These are phyloP conservation scores for Aphrophora alni DNA, from an alignment of 2,888 invertebrate genomes.

Conservation along the genomic window DNA sequence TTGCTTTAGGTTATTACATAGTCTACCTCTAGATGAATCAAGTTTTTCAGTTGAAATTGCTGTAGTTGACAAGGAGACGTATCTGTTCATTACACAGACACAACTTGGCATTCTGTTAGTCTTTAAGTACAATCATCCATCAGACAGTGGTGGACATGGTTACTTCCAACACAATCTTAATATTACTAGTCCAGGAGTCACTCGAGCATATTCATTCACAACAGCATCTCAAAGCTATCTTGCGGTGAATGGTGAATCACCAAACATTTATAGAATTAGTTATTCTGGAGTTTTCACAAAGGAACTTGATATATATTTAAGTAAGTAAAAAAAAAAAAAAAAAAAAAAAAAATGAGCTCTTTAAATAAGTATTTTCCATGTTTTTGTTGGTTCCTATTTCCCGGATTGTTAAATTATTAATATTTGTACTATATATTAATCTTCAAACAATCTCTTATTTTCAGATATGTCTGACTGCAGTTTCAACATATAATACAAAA, in stretches of 20 bases:
- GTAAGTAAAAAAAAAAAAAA: neutral
- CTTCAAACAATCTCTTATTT: no score
- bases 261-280: neutral
- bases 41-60: neutral
- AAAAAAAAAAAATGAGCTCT: no score
- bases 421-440: no score
- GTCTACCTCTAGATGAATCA: neutral
- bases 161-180: neutral
- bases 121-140: neutral
- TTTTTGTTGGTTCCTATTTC: no score
- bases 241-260: neutral
- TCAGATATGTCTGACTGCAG: no score
- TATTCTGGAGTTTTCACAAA: neutral
- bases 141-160: neutral
- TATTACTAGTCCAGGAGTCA: neutral
- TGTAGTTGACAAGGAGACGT: neutral
- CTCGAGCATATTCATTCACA: neutral
- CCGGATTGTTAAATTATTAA: no score
- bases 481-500: no score
- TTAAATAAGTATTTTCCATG: no score
- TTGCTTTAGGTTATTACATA: neutral
- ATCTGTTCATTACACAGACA: neutral
- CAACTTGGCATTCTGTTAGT: neutral
- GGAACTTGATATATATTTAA: neutral
- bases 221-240: neutral